phyloP scores from a whole-genome alignment of 2,113 vertebrate species.

The Symphodus melops region DNA sequence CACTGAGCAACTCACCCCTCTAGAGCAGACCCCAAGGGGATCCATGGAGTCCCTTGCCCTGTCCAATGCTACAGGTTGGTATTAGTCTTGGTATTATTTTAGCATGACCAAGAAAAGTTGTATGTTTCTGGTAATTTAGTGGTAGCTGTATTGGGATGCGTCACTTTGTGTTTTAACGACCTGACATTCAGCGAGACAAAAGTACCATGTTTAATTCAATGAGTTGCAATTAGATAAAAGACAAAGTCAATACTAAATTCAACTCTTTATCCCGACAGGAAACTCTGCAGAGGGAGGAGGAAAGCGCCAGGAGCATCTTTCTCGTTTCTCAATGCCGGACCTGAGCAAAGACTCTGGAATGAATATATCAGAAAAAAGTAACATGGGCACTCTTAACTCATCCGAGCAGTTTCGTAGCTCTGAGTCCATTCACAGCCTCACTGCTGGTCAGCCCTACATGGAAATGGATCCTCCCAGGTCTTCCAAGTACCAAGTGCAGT shows the following conservation, averaged over 20 bases:
- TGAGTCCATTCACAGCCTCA: conserved; percentile 93
- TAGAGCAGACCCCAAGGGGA: conserved; percentile 92
- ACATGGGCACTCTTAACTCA: conserved; percentile 93
- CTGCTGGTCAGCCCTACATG: conserved; percentile 89
- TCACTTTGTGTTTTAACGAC: too few relatives aligned
- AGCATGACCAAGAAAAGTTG: neutral
- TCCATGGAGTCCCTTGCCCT: conserved; percentile 96
- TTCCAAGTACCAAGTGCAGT: conserved; percentile 85
- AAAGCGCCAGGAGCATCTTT: conserved; percentile 95
- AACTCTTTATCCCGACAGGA: conserved; percentile 77
- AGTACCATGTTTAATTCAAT: neutral
- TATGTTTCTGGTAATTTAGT: neutral
- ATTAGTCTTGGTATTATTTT: neutral
- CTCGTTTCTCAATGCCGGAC: conserved; percentile 98
- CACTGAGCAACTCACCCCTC: conserved; percentile 90
- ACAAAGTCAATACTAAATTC: neutral
- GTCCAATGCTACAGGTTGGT: conserved; percentile 92
- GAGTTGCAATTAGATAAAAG: neutral
- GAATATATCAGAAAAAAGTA: conserved; percentile 96
- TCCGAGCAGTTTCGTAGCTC: conserved; percentile 93
- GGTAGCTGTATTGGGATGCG: too few relatives aligned
- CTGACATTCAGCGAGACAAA: too few relatives aligned
- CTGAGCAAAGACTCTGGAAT: conserved; percentile 98
- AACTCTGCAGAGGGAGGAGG: conserved; percentile 90
- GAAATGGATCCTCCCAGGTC: conserved; percentile 87